Conservation (phyloP, 2,888 invertebrate species). For the Spialia ferax region DNA sequence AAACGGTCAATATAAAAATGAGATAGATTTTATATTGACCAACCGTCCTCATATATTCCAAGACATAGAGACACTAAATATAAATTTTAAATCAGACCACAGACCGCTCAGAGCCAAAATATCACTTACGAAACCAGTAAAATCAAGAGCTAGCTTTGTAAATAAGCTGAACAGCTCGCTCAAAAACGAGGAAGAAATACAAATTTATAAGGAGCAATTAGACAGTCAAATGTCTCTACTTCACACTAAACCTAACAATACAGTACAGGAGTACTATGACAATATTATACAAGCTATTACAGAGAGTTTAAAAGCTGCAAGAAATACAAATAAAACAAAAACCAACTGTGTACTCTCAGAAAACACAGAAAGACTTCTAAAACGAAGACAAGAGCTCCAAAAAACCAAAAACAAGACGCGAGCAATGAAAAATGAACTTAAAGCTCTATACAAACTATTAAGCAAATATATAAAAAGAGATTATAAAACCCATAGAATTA, state of each 20-base stretch:
- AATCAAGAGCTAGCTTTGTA: not conserved
- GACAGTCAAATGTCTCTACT: not conserved
- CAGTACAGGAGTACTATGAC: not conserved
- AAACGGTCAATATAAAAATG: not conserved
- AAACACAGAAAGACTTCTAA: not conserved
- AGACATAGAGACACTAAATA: not conserved
- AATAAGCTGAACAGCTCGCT: not conserved
- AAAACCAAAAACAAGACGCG: not conserved
- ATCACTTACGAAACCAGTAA: too few species aligned
- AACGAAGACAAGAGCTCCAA: not conserved
- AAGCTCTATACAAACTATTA: not conserved
- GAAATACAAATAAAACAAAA: not conserved
- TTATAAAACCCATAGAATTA: not conserved
- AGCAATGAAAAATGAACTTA: not conserved
- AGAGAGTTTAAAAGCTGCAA: not conserved
- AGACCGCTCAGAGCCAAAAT: not conserved
- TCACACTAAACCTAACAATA: not conserved
- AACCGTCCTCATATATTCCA: not conserved
- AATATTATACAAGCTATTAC: not conserved
- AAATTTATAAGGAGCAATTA: not conserved
- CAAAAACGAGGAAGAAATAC: not conserved
- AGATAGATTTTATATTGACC: not conserved
- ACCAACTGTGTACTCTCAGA: not conserved
- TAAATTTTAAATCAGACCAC: not conserved
- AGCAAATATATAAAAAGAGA: not conserved